phyloP scores from a whole-genome alignment of 2,797 vertebrate species.

The Darevskia nairensis region DNA sequence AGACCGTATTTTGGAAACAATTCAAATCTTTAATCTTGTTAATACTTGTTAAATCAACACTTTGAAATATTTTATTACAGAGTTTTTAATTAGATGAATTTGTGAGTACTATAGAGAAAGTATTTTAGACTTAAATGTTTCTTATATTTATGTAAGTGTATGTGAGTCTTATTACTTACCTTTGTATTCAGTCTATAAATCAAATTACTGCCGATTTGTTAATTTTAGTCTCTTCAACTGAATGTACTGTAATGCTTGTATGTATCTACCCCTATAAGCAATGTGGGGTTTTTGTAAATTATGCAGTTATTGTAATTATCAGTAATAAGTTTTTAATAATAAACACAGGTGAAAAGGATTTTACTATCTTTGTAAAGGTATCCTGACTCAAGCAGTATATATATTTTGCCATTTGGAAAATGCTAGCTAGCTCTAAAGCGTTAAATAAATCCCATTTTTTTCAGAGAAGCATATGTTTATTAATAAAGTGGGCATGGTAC shows the following conservation, averaged over 20 bases:
- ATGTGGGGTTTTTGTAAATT: conserved; percentile 83
- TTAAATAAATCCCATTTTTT: conserved; percentile 51
- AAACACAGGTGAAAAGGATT: conserved; percentile 72
- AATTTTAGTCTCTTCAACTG: conserved; percentile 77
- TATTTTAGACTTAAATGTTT: conserved; percentile 90
- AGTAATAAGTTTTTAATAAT: conserved; percentile 77
- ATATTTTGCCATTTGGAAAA: conserved; percentile 59
- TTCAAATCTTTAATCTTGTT: conserved; percentile 74
- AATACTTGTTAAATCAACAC: conserved; percentile 82
- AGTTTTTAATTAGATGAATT: conserved; percentile 87
- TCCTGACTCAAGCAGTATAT: conserved; percentile 69
- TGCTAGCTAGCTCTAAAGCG: conserved; percentile 56
- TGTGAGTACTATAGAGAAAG: conserved; percentile 86
- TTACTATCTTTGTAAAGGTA: conserved; percentile 75
- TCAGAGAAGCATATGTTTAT: conserved; percentile 48
- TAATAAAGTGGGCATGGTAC: conserved; percentile 47
- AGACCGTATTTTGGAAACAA: conserved; percentile 73
- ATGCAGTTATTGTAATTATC: conserved; percentile 82
- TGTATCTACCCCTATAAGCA: conserved; percentile 80
- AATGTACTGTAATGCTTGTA: conserved; percentile 91
- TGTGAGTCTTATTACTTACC: conserved; percentile 82
- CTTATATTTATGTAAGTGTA: conserved; percentile 91
- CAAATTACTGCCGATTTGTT: conserved; percentile 74
- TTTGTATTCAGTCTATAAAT: conserved; percentile 77
- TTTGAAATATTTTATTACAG: conserved; percentile 88